Conservation (phyloP, 2,888 invertebrate species). For the Eristalis arbustorum region DNA sequence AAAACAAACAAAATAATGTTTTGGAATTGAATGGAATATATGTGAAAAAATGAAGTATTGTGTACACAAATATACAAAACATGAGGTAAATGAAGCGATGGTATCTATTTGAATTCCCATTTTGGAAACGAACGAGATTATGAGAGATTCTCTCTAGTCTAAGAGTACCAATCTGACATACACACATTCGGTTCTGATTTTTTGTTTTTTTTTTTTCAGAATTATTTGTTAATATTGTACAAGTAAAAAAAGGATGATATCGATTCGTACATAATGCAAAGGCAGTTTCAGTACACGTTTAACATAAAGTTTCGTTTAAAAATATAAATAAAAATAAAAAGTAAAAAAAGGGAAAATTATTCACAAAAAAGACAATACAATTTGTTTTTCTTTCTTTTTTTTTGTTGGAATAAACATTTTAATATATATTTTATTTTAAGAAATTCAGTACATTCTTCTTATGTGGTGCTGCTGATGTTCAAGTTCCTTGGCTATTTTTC, state of each 20-base stretch:
- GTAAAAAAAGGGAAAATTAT: constrained; percentile 51
- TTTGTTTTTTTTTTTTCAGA: constrained; percentile 8
- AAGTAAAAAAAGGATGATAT: constrained; percentile 30
- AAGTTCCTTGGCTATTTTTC: neutral
- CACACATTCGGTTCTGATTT: constrained; percentile 44
- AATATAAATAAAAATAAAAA: constrained; percentile 57
- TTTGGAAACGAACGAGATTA: neutral
- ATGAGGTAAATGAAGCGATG: constrained; percentile 36
- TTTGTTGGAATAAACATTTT: constrained; percentile 77
- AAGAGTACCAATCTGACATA: constrained; percentile 33
- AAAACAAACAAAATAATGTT: constrained; percentile 31
- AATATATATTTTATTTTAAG: constrained; percentile 75
- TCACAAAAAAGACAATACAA: constrained; percentile 76
- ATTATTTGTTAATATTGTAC: constrained; percentile 21
- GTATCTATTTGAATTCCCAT: neutral
- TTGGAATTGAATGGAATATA: constrained; percentile 25
- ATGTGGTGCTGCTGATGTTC: constrained; percentile 69
- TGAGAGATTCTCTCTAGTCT: constrained; percentile 2
- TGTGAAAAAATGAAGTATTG: constrained; percentile 31
- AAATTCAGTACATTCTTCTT: constrained; percentile 79
- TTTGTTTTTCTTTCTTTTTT: constrained; percentile 72
- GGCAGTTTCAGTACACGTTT: constrained; percentile 37
- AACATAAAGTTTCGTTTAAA: constrained; percentile 44
- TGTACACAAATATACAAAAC: constrained; percentile 60
- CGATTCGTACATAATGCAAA: constrained; percentile 34